Conservation (phyloP, 1,140 invertebrate species). For the Drosophila tsacasi region DNA sequence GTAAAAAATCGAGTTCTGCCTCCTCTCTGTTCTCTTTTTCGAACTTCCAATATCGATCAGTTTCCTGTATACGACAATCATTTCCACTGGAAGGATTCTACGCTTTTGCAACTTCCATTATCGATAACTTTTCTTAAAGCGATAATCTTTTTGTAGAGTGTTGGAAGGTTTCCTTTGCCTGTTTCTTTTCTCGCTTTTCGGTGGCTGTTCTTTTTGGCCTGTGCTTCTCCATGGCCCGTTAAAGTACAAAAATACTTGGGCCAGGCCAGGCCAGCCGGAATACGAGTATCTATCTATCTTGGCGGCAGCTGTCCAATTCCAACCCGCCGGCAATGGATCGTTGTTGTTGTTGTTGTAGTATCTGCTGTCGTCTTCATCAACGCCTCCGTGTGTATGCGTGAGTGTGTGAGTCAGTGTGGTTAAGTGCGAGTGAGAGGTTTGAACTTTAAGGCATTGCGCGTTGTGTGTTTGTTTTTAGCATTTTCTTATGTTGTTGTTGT, state of each 20-base stretch:
- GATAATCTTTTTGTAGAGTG: slow-evolving; percentile 4
- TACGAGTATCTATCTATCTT: slow-evolving; percentile 56
- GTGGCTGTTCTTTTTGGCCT: slow-evolving; percentile 26
- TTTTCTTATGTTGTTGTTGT: slow-evolving; percentile 47
- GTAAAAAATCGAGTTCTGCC: background rate
- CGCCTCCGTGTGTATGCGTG: slow-evolving; percentile 33
- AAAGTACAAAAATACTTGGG: slow-evolving; percentile 67
- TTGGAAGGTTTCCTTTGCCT: slow-evolving; percentile 1
- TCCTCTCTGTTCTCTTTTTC: too few species aligned
- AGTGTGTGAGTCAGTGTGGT: slow-evolving; percentile 1
- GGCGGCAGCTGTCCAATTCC: slow-evolving; percentile 67
- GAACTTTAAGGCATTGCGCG: slow-evolving; percentile 50
- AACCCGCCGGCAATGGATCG: slow-evolving; percentile 52
- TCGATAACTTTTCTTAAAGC: background rate
- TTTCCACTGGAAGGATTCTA: background rate
- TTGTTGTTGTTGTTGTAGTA: slow-evolving; percentile 32
- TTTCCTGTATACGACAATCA: too few species aligned
- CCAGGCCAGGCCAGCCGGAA: slow-evolving; percentile 31
- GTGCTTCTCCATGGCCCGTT: slow-evolving; percentile 57
- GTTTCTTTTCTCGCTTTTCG: background rate
- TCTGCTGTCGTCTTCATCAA: slow-evolving; percentile 35
- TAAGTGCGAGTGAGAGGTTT: slow-evolving; percentile 30
- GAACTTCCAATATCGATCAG: too few species aligned
- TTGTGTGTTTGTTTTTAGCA: slow-evolving; percentile 71
- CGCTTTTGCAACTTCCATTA: background rate